These are phyloP conservation scores for Hirundo rustica DNA, from an alignment of 2,797 vertebrate species.

Conservation along the genomic window DNA sequence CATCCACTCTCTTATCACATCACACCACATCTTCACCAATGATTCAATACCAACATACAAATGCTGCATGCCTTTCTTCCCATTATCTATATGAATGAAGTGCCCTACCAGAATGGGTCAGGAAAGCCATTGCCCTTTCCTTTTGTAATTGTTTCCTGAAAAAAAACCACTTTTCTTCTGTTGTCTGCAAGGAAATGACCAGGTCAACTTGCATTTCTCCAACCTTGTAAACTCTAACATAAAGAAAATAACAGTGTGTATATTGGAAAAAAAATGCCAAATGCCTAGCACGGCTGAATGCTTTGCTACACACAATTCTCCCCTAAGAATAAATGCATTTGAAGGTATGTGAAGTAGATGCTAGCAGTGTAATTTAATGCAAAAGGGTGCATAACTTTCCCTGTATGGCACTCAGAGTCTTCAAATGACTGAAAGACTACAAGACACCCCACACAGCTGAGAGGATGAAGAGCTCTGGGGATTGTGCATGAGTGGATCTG, in stretches of 20 bases:
- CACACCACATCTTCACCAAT: background rate
- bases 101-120: background rate
- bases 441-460: background rate
- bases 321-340: background rate
- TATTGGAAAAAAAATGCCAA: background rate
- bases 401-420: background rate
- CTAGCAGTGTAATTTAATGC: background rate
- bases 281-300: background rate
- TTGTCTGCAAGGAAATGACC: conserved; percentile 23
- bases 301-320: background rate
- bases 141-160: conserved; percentile 21
- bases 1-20: conserved; percentile 31
- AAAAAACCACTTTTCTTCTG: background rate
- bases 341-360: background rate
- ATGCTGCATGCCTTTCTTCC: background rate
- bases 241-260: background rate
- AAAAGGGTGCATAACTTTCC: background rate
- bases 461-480: background rate
- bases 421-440: background rate
- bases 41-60: conserved; percentile 4
- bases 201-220: background rate
- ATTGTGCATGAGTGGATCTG: too few relatives aligned
- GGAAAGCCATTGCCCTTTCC: conserved; percentile 46
- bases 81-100: conserved; percentile 35
- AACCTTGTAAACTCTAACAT: conserved; percentile 2